A percentile compares a stretch with the other conserved stretches of the same genome.
These are phyloP conservation scores for Poecilia picta DNA, from an alignment of 2,797 vertebrate species.

Conservation along the genomic window DNA sequence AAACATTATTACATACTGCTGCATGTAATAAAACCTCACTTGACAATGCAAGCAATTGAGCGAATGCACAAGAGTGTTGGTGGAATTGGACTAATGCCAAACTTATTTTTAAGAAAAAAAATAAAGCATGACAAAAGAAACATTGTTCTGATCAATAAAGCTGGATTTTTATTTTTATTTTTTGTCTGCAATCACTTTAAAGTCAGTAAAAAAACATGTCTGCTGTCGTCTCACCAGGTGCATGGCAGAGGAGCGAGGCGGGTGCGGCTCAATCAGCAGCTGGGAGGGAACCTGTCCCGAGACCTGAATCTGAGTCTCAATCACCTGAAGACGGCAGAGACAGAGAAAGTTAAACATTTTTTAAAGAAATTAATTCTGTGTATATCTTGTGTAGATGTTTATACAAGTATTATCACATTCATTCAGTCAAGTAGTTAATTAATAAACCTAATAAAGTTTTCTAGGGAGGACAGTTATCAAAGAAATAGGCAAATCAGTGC, in stretches of 20 bases:
- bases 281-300: conserved; percentile 96
- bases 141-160: not conserved
- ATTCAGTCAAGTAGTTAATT: too few relatives aligned
- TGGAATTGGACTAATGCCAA: not conserved
- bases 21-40: conserved; percentile 19
- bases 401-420: too few relatives aligned
- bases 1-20: conserved; percentile 33
- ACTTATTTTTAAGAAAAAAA: not conserved
- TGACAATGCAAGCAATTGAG: not conserved
- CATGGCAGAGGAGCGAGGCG: conserved; percentile 96
- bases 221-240: conserved; percentile 89
- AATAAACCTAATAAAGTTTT: not conserved
- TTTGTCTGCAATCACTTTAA: not conserved
- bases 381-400: too few relatives aligned
- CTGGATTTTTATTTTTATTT: not conserved
- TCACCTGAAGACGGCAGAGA: conserved; percentile 74
- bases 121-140: not conserved
- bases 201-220: not conserved
- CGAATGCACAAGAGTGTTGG: not conserved
- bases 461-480: not conserved
- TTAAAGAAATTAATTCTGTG: not conserved
- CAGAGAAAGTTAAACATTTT: not conserved
- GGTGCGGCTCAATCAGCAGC: conserved; percentile 97
- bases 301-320: conserved; percentile 92
- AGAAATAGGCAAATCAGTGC: not conserved